phyloP scores from a whole-genome alignment of 2,888 invertebrate genomes.

The Dryadula phaetusa region DNA sequence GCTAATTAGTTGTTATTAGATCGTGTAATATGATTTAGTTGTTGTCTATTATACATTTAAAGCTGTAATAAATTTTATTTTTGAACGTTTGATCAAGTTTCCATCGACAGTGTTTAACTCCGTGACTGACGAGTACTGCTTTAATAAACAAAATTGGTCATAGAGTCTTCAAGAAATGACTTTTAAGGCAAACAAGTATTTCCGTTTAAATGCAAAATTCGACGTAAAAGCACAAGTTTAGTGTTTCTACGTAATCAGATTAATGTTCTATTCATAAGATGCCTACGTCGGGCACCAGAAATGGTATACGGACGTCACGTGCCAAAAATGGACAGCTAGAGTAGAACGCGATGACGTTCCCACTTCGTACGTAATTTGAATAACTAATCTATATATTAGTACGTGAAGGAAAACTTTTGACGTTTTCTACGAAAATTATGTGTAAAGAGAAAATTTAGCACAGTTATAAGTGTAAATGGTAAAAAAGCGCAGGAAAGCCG shows the following conservation, averaged over 20 bases:
- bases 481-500: too few species aligned
- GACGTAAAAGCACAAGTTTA: neutral
- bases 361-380: neutral
- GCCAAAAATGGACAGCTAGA: slow-evolving; percentile 4
- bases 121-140: too few species aligned
- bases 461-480: neutral
- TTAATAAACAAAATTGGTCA: too few species aligned
- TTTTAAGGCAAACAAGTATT: too few species aligned
- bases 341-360: neutral
- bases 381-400: neutral
- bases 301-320: slow-evolving; percentile 15
- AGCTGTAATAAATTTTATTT: neutral
- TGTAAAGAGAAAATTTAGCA: neutral
- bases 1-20: neutral
- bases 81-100: too few species aligned
- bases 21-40: neutral
- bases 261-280: slow-evolving; percentile 2
- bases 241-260: slow-evolving; percentile 7
- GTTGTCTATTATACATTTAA: neutral
- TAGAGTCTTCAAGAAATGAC: too few species aligned
- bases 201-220: neutral
- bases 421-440: neutral
- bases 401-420: neutral
- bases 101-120: too few species aligned
- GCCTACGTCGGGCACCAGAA: neutral